Percentiles rank a stretch among this genome's conserved stretches.
phyloP scores from a whole-genome alignment of 2,888 invertebrate species.

The Acleris literana region DNA sequence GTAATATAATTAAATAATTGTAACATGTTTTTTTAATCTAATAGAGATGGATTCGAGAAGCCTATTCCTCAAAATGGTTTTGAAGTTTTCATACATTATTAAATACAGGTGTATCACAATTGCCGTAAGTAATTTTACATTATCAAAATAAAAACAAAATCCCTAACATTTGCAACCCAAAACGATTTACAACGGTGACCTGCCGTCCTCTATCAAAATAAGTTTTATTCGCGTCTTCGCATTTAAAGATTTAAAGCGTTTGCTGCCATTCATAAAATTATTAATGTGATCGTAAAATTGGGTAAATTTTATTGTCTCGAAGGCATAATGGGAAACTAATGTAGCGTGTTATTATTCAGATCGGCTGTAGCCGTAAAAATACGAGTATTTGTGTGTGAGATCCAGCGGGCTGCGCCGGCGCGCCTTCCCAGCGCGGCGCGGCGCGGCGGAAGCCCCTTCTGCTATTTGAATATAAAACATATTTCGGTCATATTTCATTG shows the following conservation, averaged over 20 bases:
- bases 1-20: too few relatives aligned
- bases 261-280: constrained; percentile 84
- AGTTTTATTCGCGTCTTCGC: constrained; percentile 74
- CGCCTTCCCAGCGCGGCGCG: constrained; percentile 48
- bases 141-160: constrained; percentile 7
- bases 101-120: background rate
- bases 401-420: constrained; percentile 51
- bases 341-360: constrained; percentile 84
- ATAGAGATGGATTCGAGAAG: too few relatives aligned
- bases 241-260: constrained; percentile 75
- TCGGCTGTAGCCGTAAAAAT: constrained; percentile 80
- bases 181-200: constrained; percentile 66
- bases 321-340: constrained; percentile 84
- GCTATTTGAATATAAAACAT: constrained; percentile 81
- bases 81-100: too few relatives aligned
- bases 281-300: constrained; percentile 84
- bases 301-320: constrained; percentile 83
- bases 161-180: constrained; percentile 61
- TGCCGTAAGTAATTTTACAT: constrained; percentile 2
- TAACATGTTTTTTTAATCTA: too few relatives aligned
- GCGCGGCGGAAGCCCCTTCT: constrained; percentile 75
- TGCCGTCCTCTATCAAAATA: constrained; percentile 61
- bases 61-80: too few relatives aligned
- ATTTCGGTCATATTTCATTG: constrained; percentile 77
- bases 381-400: constrained; percentile 72